Evolutionary conservation across 2,113 vertebrate genomes (phyloP), one percentile per base, ranked within the genome.

Genomic region (Actenoides lindsayi): DNA sequence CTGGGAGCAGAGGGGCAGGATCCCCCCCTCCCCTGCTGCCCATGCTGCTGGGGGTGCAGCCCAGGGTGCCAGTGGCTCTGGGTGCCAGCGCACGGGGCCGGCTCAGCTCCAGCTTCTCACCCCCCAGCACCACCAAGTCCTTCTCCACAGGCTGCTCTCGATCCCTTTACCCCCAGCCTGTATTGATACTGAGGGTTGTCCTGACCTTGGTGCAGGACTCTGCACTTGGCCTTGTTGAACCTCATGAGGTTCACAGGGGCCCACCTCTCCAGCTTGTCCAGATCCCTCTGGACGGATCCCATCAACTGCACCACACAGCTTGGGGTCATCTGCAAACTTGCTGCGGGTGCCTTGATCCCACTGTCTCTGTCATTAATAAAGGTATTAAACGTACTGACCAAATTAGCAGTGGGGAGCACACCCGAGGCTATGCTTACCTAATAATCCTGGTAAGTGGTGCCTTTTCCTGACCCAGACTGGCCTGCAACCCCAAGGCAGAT

Each of bases 371-470:
- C 23, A 35, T 15, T 24, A 24, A 51, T 51, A 12, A 70, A 51
- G 33, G 37, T 37, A 70, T 18, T 28, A 69, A 48, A 48, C 1
- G 33, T 2, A 10, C 21, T 35, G 8, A 8, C 31, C 31, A 13
- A 7, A 15, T 11, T 0, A 30, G 5, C 6, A 8, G 16, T 14
- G 20, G 35, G 35, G 30, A 56, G 41, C 5, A 16, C 64, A 7
- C 30, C 16, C 0, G 2, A 23, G 16, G 7, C 35, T 31, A 35
- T 11, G 30, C 5, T 30, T n/a, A 3, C 20, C n/a, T 31, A 6
- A 53, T n/a, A 24, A 51, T 42, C 56, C 31, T 19, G 5, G 30
- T 13, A 28, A 73, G 11, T 1, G 1, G 9, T 60, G 46, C 13
- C 24, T 44, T 89, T 27, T 31, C 14, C 44, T 62, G 13, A 18